Evolutionary conservation across 1,140 invertebrate species (phyloP), one percentile per base, ranked within the genome.

Genomic region (Orussus abietinus): DNA sequence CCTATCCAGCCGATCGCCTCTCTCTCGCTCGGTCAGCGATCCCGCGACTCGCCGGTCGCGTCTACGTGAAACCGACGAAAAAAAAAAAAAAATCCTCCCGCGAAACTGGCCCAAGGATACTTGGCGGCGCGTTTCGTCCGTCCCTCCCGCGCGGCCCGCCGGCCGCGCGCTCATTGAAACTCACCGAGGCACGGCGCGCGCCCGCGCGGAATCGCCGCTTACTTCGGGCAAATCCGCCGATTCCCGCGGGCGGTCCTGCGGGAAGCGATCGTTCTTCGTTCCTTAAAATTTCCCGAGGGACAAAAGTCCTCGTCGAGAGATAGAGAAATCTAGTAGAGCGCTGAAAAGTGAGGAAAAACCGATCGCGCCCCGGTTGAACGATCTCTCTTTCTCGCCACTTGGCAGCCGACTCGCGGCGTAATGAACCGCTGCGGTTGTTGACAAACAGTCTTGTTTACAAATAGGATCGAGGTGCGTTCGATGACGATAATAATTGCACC

Each of bases 381-480:
- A 22, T 20, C 15, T 18, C 34, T 18, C n/a, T 22, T 11, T 18
- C 34, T 12, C 20, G 21, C 21, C 19, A 14, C 19, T 25, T 18
- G 19, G 1, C 32, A 9, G 10, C 28, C 11, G 14, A 31, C 30
- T 11, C 17, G 18, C 13, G n/a, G n/a, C n/a, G n/a, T n/a, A n/a
- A n/a, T n/a, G n/a, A n/a, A n/a, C n/a, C n/a, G n/a, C n/a, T n/a
- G n/a, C 28, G 22, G 39, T 34, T 31, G 39, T 41, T 34, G 30
- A 34, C 28, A 41, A 41, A 33, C 28, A 34, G 14, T 11, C 26
- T 13, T 41, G 39, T 33, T 34, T 31, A 31, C 28, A 34, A 34
- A 34, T 34, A 33, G 30, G 12, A n/a, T 34, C 28, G 17, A 26
- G 14, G 21, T 7, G 22, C 22, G 22, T 6, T n/a, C n/a, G 22